Conservation (phyloP, 2,888 invertebrate species). For the Adineta ricciae region DNA sequence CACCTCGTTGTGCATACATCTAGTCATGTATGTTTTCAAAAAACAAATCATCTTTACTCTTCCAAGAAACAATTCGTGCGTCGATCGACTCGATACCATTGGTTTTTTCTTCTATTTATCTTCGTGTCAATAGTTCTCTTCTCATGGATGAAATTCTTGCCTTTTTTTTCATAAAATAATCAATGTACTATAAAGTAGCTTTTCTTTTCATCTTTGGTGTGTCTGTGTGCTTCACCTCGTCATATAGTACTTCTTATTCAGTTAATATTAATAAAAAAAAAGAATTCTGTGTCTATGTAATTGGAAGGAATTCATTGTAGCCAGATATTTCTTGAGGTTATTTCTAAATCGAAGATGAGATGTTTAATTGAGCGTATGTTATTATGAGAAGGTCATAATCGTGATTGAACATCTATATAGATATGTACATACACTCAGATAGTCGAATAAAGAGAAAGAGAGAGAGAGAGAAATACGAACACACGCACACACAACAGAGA, state of each 20-base stretch:
- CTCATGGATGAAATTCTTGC: background rate
- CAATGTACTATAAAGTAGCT: background rate
- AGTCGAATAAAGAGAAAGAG: background rate
- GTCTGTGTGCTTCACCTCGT: background rate
- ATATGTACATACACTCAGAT: background rate
- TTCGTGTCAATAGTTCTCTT: background rate
- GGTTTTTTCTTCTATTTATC: background rate
- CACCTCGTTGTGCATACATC: background rate
- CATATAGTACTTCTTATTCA: background rate
- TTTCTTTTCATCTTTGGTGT: background rate
- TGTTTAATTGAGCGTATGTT: constrained; percentile 13
- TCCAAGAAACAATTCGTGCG: background rate
- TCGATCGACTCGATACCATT: background rate
- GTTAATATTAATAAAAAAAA: background rate
- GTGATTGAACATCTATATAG: background rate
- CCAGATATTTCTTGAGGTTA: background rate
- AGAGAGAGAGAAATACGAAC: background rate
- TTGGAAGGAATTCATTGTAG: background rate
- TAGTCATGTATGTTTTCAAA: background rate
- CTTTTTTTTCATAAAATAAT: background rate
- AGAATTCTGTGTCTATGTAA: background rate
- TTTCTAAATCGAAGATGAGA: constrained; percentile 11
- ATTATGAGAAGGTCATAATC: background rate
- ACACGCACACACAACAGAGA: background rate
- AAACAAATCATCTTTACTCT: background rate